Base-by-base conservation (phyloP, 64 coral and sea anemone species). In the Pocillopora damicornis region DNA sequence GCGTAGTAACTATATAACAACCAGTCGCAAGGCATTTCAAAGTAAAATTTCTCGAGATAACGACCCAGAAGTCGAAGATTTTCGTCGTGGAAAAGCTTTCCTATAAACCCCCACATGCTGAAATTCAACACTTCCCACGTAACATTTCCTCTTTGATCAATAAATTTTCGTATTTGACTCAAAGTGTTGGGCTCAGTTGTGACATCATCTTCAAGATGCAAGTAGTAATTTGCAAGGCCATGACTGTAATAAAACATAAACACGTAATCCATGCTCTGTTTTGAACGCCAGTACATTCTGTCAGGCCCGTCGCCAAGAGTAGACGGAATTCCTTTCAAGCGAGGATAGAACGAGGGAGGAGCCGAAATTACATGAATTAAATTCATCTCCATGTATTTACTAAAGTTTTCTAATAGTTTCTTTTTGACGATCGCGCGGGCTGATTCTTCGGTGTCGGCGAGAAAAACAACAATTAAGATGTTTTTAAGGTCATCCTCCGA, bases 141-240 rank as follows among this genome's bases (percentile, higher is more conserved):
- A 6, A n/a, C 14, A 20, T 63, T 73, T 25, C 68, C 42, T 68
- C 75, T 81, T 36, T 36, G 65, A 58, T 82, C 61, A 18, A 97
- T 88, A 56, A 89, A 92, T 30, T 73, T 14, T 16, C 87, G 86
- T 74, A 97, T 87, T 20, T 88, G 88, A 61, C 57, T 42, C 45
- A 92, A 78, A 60, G 88, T 87, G 66, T 90, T 86, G 0, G 66
- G 56, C 2, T 62, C 56, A 20, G 76, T 35, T 16, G 35, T 79
- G 62, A 97, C 94, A 16, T 97, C 94, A 75, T 97, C 94, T 90
- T 97, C 94, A 63, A 97, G 86, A n/a, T 97, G 94, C 2, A 97
- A 62, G 51, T 97, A 97, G 34, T 93, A 97, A 8, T 90, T 22
- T 2, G 91, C 89, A 6, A 97, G 77, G 11, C 59, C 84, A 18